Base-by-base conservation (phyloP, 92 coral and sea anemone species). In the Porites lobata region DNA sequence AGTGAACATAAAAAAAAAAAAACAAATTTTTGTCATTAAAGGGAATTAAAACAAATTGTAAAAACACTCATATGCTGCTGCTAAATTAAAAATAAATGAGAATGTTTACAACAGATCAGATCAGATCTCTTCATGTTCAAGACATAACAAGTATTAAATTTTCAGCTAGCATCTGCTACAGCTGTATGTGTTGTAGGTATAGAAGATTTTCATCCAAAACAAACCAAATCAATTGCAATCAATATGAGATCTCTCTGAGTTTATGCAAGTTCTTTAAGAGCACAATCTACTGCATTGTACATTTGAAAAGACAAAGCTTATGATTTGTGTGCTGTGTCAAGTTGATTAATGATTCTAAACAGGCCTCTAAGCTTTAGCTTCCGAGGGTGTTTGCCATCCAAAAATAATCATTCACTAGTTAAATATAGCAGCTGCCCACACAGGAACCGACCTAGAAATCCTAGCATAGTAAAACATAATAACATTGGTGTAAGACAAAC, bases 151-250 rank as follows among this genome's bases (percentile, higher is more conserved):
- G 52, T 17, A 29, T 63, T 50, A 17, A 53, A 66, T 79, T 79
- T 32, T 18, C 76, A 15, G 56, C 11, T 26, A 57, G 71, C 78
- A 82, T 38, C 78, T 82, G 78, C 58, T 58, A 13, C 54, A 53
- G 8, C 58, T 29, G 6, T n/a, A 69, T 52, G 51, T 2, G 8
- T 70, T 29, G 6, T n/a, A 69, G 66, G 51, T 2, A 18, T 18
- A 15, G 77, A 69, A 29, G n/a, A 56, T 29, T 10, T 57, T 14
- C 53, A 32, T 38, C 50, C 52, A 7, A 57, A 38, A 20, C 17
- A 7, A 82, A 69, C 86, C 77, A 69, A 70, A 29, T 43, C 29
- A 82, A 14, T 81, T 47, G 15, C 21, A 9, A 53, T 76, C 22
- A 7, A 5, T 56, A 67, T 69, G 15, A 81, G 15, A 52, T 24